A percentile compares a stretch with the other conserved stretches of the same genome.
Conservation (phyloP, 1,140 invertebrate species). For the Paralvinella palmiformis region DNA sequence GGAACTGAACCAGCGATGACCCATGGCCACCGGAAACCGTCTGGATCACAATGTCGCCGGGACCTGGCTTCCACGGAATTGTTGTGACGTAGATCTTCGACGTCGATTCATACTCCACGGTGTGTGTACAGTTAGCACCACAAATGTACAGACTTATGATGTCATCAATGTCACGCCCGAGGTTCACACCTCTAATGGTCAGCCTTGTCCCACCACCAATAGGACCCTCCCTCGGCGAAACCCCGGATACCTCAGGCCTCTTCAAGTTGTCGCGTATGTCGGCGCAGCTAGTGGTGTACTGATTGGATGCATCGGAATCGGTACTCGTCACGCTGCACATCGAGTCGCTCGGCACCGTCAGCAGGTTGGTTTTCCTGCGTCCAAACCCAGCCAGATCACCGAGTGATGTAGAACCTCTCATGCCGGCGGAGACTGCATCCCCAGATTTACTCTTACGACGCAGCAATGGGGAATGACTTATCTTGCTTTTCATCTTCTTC, state of each 20-base stretch:
- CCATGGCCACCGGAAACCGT: constrained; percentile 15
- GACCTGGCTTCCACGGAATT: constrained; percentile 6
- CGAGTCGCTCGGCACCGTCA: too few species aligned
- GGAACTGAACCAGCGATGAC: not conserved
- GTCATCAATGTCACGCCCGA: constrained; percentile 10
- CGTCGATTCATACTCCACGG: constrained; percentile 17
- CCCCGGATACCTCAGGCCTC: constrained; percentile 13
- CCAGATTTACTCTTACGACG: too few species aligned
- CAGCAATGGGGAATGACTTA: too few species aligned
- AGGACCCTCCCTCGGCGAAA: constrained; percentile 13
- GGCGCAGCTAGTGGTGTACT: too few species aligned
- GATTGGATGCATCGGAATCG: too few species aligned
- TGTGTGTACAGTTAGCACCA: constrained; percentile 11
- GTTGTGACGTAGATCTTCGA: constrained; percentile 17
- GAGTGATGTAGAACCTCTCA: too few species aligned
- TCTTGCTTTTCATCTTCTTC: too few species aligned
- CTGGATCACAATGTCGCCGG: constrained; percentile 14
- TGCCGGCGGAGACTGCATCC: too few species aligned
- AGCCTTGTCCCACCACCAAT: constrained; percentile 12
- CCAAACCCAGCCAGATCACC: too few species aligned
- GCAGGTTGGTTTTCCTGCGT: too few species aligned
- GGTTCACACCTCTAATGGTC: constrained; percentile 15
- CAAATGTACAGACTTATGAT: constrained; percentile 12
- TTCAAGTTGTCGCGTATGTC: too few species aligned
- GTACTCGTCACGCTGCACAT: too few species aligned